Evolutionary conservation across 2,888 invertebrate species (phyloP).

Genomic region (Pecten maximus): DNA sequence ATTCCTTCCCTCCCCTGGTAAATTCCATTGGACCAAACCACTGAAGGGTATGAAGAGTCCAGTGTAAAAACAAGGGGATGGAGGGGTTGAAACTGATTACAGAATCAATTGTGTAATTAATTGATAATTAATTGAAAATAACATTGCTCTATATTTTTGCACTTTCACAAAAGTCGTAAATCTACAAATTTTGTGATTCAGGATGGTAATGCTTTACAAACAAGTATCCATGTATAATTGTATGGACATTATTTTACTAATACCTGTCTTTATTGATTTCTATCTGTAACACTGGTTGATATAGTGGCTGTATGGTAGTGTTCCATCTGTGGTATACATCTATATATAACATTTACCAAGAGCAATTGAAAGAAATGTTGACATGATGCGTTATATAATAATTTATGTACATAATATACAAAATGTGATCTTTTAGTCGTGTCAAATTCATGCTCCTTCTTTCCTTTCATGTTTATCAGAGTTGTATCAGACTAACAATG

Average conservation of each 20-base stretch:
- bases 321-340: neutral
- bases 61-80: neutral
- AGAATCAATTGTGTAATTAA: neutral
- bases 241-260: neutral
- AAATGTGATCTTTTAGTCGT: constrained; percentile 16
- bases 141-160: constrained; percentile 33
- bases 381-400: neutral
- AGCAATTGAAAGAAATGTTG: neutral
- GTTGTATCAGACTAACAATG: constrained; percentile 14
- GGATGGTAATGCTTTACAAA: neutral
- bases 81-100: neutral
- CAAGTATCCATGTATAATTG: neutral
- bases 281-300: neutral
- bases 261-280: neutral
- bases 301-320: neutral
- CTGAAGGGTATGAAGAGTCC: neutral
- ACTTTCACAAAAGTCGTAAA: constrained; percentile 24
- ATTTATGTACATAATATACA: constrained; percentile 12
- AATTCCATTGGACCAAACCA: neutral
- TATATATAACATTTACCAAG: neutral
- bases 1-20: neutral
- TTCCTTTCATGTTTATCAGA: constrained; percentile 17
- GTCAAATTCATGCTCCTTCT: constrained; percentile 16
- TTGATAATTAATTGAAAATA: neutral
- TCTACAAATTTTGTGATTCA: constrained; percentile 30